phyloP scores from a whole-genome alignment of 1,140 invertebrate species.

The Pinna nobilis region DNA sequence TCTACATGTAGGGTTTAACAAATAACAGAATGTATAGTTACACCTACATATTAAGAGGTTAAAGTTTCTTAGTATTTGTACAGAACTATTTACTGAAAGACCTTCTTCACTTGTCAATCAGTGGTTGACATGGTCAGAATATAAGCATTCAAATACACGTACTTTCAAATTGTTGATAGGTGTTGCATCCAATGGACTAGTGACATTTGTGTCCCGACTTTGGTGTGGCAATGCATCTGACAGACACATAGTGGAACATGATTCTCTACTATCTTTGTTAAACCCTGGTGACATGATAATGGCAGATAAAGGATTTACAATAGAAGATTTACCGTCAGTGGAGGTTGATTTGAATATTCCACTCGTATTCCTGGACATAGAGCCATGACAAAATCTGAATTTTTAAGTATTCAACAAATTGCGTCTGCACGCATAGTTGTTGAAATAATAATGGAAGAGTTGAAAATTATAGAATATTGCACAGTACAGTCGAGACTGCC shows the following conservation, averaged over 20 bases:
- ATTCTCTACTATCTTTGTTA: not conserved
- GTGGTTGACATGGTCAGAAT: constrained; percentile 7
- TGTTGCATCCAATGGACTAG: constrained; percentile 2
- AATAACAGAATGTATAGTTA: too few relatives aligned
- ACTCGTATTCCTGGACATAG: not conserved
- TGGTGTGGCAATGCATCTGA: constrained; percentile 10
- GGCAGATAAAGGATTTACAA: constrained; percentile 20
- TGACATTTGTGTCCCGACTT: constrained; percentile 1
- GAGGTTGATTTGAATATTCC: not conserved
- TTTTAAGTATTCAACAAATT: too few relatives aligned
- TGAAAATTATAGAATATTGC: too few relatives aligned
- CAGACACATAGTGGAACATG: constrained; percentile 11
- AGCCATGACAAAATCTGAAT: too few relatives aligned
- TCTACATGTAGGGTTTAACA: too few relatives aligned
- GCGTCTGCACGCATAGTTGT: too few relatives aligned
- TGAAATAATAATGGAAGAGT: too few relatives aligned
- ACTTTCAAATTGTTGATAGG: constrained; percentile 15
- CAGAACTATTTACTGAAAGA: too few relatives aligned
- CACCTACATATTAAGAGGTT: too few relatives aligned
- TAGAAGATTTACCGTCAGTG: not conserved
- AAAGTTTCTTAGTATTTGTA: too few relatives aligned
- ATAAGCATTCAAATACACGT: constrained; percentile 3
- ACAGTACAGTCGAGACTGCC: too few relatives aligned
- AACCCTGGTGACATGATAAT: constrained; percentile 19
- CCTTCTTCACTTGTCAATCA: too few relatives aligned